Percentiles rank a stretch among this genome's conserved stretches.
phyloP scores from a whole-genome alignment of 2,888 invertebrate species.

The Xanthorhoe designata region DNA sequence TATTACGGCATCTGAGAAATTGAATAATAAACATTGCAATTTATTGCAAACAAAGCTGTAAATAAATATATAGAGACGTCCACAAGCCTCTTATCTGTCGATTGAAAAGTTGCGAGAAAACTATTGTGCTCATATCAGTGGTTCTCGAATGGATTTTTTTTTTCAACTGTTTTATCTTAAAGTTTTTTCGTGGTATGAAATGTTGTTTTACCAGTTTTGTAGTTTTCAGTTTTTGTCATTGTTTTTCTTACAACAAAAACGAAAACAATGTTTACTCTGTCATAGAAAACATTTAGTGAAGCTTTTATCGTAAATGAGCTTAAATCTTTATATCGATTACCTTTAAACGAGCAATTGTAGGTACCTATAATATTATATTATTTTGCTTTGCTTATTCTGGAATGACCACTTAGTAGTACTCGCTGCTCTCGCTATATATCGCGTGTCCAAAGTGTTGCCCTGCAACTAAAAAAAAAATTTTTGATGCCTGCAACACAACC shows the following conservation, averaged over 20 bases:
- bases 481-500: too few relatives aligned
- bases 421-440: too few relatives aligned
- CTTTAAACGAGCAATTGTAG: too few relatives aligned
- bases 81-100: conserved; percentile 79
- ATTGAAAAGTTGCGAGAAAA: conserved; percentile 77
- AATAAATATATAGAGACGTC: conserved; percentile 72
- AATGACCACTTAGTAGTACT: too few relatives aligned
- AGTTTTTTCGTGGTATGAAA: not conserved
- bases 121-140: conserved; percentile 55
- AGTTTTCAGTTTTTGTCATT: not conserved
- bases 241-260: not conserved
- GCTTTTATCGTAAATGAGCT: too few relatives aligned
- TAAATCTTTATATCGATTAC: too few relatives aligned
- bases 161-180: not conserved
- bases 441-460: too few relatives aligned
- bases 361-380: too few relatives aligned
- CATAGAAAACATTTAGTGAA: not conserved
- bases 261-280: not conserved
- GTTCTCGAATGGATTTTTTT: conserved; percentile 48
- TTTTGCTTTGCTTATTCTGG: too few relatives aligned
- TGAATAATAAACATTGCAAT: conserved; percentile 72
- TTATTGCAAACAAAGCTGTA: conserved; percentile 68
- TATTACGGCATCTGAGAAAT: conserved; percentile 57
- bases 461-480: too few relatives aligned
- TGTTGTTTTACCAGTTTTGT: not conserved